These are phyloP conservation scores for Hypsibius dujardini DNA, from an alignment of 1,140 invertebrate genomes.

Conservation along the genomic window DNA sequence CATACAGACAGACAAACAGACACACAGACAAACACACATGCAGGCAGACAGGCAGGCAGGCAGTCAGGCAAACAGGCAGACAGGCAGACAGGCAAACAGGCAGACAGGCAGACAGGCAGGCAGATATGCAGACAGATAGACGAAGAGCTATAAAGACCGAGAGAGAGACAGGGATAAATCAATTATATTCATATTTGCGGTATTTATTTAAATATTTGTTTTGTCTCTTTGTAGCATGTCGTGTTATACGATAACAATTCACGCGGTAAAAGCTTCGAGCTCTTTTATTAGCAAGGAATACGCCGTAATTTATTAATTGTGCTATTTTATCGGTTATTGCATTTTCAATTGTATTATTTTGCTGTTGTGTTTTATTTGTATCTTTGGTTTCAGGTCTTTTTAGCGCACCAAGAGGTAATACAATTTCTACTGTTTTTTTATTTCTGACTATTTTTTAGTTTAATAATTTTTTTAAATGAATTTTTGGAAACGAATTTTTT, in stretches of 20 bases:
- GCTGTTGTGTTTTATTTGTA: too few species aligned
- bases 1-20: too few species aligned
- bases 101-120: too few species aligned
- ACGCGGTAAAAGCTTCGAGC: background rate
- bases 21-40: too few species aligned
- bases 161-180: background rate
- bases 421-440: background rate
- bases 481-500: background rate
- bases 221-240: background rate
- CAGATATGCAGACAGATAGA: too few species aligned
- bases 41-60: too few species aligned
- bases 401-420: background rate
- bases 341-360: too few species aligned
- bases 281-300: background rate
- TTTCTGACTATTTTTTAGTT: background rate
- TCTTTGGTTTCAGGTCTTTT: background rate
- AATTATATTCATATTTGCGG: background rate
- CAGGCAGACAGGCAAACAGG: too few species aligned
- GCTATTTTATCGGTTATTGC: too few species aligned
- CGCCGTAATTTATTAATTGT: background rate
- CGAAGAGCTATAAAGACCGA: too few species aligned
- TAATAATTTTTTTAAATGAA: too few species aligned
- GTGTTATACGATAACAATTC: constrained; percentile 11
- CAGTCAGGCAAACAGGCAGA: too few species aligned
- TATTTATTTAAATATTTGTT: background rate